These are phyloP conservation scores for Palythoa heliodiscus DNA, from an alignment of 92 coral and sea anemone species.

Conservation along the genomic window DNA sequence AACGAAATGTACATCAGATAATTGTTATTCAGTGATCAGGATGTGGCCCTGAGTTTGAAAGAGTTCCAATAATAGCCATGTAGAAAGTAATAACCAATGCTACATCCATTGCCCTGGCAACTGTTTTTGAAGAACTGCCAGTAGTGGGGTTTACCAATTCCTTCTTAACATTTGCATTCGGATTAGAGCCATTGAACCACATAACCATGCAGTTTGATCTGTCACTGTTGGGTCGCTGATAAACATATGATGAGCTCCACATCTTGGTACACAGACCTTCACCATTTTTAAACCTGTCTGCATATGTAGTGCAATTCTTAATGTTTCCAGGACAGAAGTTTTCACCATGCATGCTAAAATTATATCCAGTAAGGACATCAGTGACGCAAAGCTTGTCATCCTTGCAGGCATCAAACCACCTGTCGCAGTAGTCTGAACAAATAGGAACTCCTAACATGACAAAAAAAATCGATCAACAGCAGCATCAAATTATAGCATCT, in stretches of 20 bases:
- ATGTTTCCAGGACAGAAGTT: conserved; percentile 78
- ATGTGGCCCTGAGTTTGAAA: background rate
- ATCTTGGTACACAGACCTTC: conserved; percentile 86
- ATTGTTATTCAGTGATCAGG: too few relatives aligned
- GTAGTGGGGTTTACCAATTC: background rate
- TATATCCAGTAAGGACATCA: conserved; percentile 76
- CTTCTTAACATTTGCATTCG: conserved; percentile 49
- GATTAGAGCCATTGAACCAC: conserved; percentile 71
- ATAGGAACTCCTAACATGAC: conserved; percentile 65
- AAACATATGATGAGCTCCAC: conserved; percentile 90
- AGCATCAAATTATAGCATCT: background rate
- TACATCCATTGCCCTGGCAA: background rate
- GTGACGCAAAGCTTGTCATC: conserved; percentile 86
- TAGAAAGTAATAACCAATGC: background rate
- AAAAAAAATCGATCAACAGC: background rate
- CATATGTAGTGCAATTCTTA: conserved; percentile 71
- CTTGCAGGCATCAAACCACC: conserved; percentile 92
- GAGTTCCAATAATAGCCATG: background rate
- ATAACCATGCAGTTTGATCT: conserved; percentile 83
- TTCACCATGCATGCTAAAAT: conserved; percentile 55
- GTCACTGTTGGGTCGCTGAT: conserved; percentile 61
- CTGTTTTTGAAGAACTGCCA: background rate
- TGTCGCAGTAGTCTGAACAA: conserved; percentile 87
- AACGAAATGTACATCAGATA: too few relatives aligned
- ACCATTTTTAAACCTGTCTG: conserved; percentile 75